Evolutionary conservation across 30 jellyfish, hydroid and myxozoan genomes (phyloP), one percentile per base, ranked within the genome.

Genomic region (Sanderia malayensis): DNA sequence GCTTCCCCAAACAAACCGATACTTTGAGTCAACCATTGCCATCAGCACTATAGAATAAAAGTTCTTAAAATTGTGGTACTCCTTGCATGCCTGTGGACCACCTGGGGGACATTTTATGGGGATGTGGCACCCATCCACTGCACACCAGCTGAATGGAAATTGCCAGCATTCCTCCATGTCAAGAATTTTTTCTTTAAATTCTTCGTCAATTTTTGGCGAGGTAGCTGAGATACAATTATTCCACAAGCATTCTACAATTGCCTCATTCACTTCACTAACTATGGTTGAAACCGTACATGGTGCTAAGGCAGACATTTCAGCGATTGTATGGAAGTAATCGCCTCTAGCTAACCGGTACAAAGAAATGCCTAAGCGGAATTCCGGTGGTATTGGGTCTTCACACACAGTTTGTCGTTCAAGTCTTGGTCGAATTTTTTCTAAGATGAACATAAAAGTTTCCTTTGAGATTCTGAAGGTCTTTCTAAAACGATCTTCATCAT

Each of bases 31-130:
- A 13, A 61, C 74, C 74, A 61, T 13, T 23, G 74, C 49, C 55
- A 61, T 61, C 31, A 61, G 20, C 18, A 79, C 76, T 21, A 80
- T 37, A 2, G 84, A 69, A 61, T 55, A 67, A 46, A 80, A 53
- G 52, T 80, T 80, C 44, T 68, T 67, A 44, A 80, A 68, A 23
- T 68, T 32, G 41, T 53, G 92, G 61, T 32, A 80, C 57, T 69
- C 92, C 45, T 80, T 80, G 71, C 53, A n/a, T 2, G 80, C 1
- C 49, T 67, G 66, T 23, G 9, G 32, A 17, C 92, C 92, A 52
- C 92, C 84, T 29, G 71, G 52, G n/a, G 92, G 92, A 71, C 89
- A 78, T n/a, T n/a, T n/a, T n/a, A n/a, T n/a, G n/a, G n/a, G n/a
- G n/a, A n/a, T n/a, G n/a, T n/a, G n/a, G n/a, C 31, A 67, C 34